Conservation (phyloP, 2,888 invertebrate species). For the Cryptophagus acutangulus region DNA sequence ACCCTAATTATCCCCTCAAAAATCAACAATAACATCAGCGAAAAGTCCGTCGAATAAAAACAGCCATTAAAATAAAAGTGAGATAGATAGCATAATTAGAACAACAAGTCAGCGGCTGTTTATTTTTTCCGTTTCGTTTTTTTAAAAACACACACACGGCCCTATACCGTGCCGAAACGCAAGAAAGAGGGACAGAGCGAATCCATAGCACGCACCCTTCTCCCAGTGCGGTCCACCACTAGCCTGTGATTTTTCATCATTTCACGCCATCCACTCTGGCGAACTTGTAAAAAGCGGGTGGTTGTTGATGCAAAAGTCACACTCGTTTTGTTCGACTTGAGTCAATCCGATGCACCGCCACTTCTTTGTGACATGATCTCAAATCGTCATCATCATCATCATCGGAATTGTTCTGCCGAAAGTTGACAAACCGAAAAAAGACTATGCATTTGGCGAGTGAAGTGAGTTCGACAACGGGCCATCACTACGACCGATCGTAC, state of each 20-base stretch:
- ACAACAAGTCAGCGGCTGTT: slow-evolving; percentile 38
- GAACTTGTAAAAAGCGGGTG: slow-evolving; percentile 26
- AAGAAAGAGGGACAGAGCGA: slow-evolving; percentile 31
- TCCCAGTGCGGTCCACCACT: slow-evolving; percentile 43
- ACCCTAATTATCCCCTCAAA: too few relatives aligned
- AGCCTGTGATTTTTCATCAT: slow-evolving; percentile 47
- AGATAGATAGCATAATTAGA: slow-evolving; percentile 36
- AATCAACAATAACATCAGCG: too few relatives aligned
- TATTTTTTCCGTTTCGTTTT: too few relatives aligned
- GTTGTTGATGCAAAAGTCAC: too few relatives aligned
- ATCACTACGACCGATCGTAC: slow-evolving; percentile 41
- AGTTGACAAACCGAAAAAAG: neutral
- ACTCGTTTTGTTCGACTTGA: slow-evolving; percentile 21
- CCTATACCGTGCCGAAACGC: too few relatives aligned
- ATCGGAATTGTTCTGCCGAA: neutral
- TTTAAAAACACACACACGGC: too few relatives aligned
- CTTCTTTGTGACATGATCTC: slow-evolving; percentile 17
- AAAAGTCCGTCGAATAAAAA: too few relatives aligned
- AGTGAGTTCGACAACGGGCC: slow-evolving; percentile 65
- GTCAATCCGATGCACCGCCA: slow-evolving; percentile 26
- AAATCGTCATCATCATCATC: slow-evolving; percentile 10
- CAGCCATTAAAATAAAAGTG: slow-evolving; percentile 27
- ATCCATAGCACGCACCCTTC: slow-evolving; percentile 47
- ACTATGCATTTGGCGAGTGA: slow-evolving; percentile 77
- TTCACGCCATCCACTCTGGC: slow-evolving; percentile 32